Conservation (phyloP, 2,113 vertebrate species). For the Aegithalos caudatus region DNA sequence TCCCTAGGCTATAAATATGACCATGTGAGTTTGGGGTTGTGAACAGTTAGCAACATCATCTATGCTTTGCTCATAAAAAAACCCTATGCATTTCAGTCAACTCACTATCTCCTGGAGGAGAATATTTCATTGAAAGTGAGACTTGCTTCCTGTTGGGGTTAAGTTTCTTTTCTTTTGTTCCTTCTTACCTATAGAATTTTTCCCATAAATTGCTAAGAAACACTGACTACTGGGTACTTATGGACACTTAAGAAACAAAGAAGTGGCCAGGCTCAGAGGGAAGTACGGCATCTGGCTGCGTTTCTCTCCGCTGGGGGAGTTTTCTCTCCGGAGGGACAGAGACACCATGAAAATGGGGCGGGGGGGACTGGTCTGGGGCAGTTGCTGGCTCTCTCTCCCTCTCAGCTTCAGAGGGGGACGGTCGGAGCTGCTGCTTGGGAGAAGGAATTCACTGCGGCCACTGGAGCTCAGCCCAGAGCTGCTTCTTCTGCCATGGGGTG, state of each 20-base stretch:
- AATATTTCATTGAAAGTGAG: not conserved
- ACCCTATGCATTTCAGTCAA: not conserved
- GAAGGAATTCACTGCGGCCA: not conserved
- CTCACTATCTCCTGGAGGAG: not conserved
- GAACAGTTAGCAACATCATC: not conserved
- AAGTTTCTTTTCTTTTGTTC: not conserved
- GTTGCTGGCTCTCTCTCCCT: not conserved
- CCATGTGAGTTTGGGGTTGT: not conserved
- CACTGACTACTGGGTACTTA: not conserved
- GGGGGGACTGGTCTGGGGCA: not conserved
- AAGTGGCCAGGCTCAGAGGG: not conserved
- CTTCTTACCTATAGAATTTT: not conserved
- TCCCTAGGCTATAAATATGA: slow-evolving; percentile 44
- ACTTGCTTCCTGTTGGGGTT: not conserved
- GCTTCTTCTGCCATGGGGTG: not conserved
- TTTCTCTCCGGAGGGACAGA: not conserved
- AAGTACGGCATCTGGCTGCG: not conserved
- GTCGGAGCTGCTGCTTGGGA: not conserved
- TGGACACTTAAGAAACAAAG: not conserved
- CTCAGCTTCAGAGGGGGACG: not conserved
- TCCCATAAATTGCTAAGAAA: not conserved
- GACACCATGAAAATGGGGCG: not conserved
- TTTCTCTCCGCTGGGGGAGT: not conserved
- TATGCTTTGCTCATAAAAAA: not conserved
- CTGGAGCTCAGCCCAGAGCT: not conserved